Base-by-base conservation (phyloP, 2,797 vertebrate genomes). In the Sebastolobus alascanus region DNA sequence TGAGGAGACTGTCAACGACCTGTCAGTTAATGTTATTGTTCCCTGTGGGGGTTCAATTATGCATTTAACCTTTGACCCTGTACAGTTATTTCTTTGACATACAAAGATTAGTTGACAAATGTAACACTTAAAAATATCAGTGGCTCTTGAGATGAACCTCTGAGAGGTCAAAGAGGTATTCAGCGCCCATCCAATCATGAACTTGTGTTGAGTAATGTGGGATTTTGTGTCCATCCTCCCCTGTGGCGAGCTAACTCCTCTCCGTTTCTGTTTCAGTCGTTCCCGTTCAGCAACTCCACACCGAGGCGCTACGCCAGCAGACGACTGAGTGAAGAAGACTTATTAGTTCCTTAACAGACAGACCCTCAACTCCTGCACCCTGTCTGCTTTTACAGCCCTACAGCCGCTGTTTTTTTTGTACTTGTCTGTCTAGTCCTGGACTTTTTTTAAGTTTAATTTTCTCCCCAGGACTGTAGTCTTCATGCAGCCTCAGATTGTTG, bases 211-310 rank as follows among this genome's bases (percentile, higher is more conserved):
- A 43, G 16, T 61, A 18, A 25, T 54, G 35, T 73, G 68, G 68
- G 59, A 11, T 52, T 52, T 33, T 29, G 14, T 75, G 46, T 68
- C 67, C 55, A 18, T 13, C 64, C 84, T 90, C 90, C 86, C 59
- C 29, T 91, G 43, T 75, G 13, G 79, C 80, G 0, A 31, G 18
- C 82, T 93, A 88, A 95, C 86, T 60, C 64, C 2, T n/a, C n/a
- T 87, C 25, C 68, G 14, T 94, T 84, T 95, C 68, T 93, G 90
- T 95, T 95, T 92, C 94, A 96, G 95, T 93, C 95, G 94, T 87
- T 96, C 95, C 95, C 93, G 94, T 73, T 94, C 95, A 69, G 90
- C 92, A 86, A 95, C 88, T 87, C 93, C 90, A 75, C 87, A 92
- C 89, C 93, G 94, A 87, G 95, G 94, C 81, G 76, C 93, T 8